Base-by-base conservation (phyloP, 2,888 invertebrate species). In the Chrysomela aeneicollis region DNA sequence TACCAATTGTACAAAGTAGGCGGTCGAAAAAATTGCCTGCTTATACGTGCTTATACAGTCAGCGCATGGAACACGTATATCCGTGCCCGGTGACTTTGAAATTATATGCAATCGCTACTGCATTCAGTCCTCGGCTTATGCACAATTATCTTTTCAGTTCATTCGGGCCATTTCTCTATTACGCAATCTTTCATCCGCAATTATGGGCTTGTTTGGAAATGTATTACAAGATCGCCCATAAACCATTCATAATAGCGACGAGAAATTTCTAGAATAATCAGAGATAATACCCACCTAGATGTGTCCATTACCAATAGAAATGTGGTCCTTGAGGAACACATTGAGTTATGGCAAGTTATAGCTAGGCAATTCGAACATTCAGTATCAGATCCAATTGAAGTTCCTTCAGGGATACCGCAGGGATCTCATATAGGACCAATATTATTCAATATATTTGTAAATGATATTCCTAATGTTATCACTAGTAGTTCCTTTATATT, bases 81-180 rank as follows among this genome's bases (percentile, higher is more conserved):
- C 69, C 74, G 74, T 74, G 74, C 72, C 71, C 70, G 65, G 67
- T 65, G 69, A 64, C 62, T 71, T 69, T 69, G 68, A 72, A 72
- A 74, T 74, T 74, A 72, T 70, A 72, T 71, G 70, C 70, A 71
- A 71, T 69, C 59, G 71, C 72, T 73, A 71, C 74, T 74, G 70
- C 71, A 68, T 67, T 64, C 64, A 62, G 66, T 66, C 62, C 60
- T 61, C 63, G 59, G 58, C 67, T 61, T 52, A 52, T 62, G 62
- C 66, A 51, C 65, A 70, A 70, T 70, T 70, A 70, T 66, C 66
- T 59, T 63, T 60, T 67, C 63, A 66, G 59, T 65, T 61, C 60
- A 61, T 66, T 59, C 67, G 59, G 66, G 67, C 64, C 61, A 63
- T 64, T 63, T 63, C 37, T 52, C 61, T 65, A 63, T 69, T 69